These are phyloP conservation scores for Lepidonotus clava DNA, from an alignment of 2,888 invertebrate species.

Conservation along the genomic window DNA sequence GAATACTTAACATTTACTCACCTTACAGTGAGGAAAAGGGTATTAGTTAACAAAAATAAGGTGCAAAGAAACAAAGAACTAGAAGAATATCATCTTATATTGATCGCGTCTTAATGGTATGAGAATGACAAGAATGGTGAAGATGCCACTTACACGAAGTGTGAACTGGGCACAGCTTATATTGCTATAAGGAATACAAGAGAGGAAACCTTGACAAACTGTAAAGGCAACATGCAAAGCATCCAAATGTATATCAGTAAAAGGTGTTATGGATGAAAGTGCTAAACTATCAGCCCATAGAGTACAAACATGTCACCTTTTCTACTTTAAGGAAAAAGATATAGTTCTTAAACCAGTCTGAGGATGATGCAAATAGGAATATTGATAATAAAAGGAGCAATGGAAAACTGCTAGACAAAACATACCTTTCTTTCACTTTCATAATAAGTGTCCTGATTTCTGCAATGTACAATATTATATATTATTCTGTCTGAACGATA, in stretches of 20 bases:
- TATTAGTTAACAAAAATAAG: too few relatives aligned
- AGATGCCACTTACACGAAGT: too few relatives aligned
- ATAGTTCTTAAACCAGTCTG: neutral
- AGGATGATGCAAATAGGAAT: neutral
- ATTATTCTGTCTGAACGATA: too few relatives aligned
- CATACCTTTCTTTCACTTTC: slow-evolving; percentile 12
- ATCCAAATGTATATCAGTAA: neutral
- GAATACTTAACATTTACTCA: too few relatives aligned
- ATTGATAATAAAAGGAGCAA: neutral
- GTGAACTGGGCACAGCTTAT: too few relatives aligned
- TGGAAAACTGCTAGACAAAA: neutral
- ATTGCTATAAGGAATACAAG: too few relatives aligned
- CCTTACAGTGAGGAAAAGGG: too few relatives aligned
- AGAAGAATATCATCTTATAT: too few relatives aligned
- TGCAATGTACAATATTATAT: slow-evolving; percentile 12
- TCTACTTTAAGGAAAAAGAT: neutral
- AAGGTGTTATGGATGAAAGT: neutral
- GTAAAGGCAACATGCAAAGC: neutral
- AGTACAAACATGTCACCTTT: neutral
- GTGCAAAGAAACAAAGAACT: too few relatives aligned
- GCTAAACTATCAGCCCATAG: slow-evolving; percentile 20
- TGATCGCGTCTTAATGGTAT: too few relatives aligned
- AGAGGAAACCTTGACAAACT: too few relatives aligned
- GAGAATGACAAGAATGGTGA: too few relatives aligned
- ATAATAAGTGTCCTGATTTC: neutral